Percentiles rank a stretch among this genome's conserved stretches.
Evolutionary conservation across 2,797 vertebrate genomes (phyloP).

Genomic region (Myiotriccus ornatus): DNA sequence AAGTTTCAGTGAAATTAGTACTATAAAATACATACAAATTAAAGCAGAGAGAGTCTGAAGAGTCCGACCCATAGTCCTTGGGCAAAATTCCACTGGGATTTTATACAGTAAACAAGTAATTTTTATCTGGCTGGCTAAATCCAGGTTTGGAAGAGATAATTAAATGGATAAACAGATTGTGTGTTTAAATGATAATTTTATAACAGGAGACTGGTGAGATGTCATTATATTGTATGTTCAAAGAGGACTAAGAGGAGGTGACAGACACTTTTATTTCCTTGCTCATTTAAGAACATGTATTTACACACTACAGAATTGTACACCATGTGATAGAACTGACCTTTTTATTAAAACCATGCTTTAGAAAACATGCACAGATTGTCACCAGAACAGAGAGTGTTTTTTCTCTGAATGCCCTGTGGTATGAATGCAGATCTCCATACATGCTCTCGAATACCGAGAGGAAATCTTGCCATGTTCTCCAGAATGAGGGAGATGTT

Average conservation of each 20-base stretch:
- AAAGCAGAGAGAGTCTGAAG: not conserved
- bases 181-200: conserved; percentile 4
- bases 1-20: not conserved
- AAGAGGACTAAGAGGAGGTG: not conserved
- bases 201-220: not conserved
- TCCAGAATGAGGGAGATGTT: not conserved
- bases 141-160: conserved; percentile 13
- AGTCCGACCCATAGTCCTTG: not conserved
- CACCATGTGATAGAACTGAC: not conserved
- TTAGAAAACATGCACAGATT: conserved; percentile 34
- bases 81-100: conserved; percentile 1
- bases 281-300: conserved; percentile 31
- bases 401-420: not conserved
- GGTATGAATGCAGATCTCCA: not conserved
- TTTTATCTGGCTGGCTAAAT: conserved; percentile 37
- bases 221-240: not conserved
- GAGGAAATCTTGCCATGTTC: not conserved
- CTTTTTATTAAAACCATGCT: conserved; percentile 45
- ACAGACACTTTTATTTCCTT: not conserved
- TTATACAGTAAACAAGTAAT: not conserved
- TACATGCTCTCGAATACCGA: accelerated
- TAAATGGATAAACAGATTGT: conserved; percentile 13
- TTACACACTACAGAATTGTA: conserved; percentile 25
- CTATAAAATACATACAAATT: not conserved
- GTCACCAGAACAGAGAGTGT: not conserved